Conservation (phyloP, 2,797 vertebrate genomes). For the Chrosomus eos region DNA sequence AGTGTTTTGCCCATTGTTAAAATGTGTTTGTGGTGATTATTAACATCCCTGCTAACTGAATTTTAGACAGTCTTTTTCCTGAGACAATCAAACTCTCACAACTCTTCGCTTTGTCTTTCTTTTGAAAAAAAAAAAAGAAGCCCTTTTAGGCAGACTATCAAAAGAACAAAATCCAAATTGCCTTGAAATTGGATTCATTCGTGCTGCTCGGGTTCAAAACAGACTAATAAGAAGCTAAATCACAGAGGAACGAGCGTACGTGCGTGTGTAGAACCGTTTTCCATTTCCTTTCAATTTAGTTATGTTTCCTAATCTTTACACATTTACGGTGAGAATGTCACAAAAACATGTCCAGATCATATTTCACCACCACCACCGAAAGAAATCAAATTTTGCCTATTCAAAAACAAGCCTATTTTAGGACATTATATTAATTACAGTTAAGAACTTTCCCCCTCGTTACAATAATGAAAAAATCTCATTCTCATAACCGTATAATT, state of each 20-base stretch:
- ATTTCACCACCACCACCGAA: not conserved
- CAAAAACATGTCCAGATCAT: constrained; percentile 10
- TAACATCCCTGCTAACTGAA: constrained; percentile 9
- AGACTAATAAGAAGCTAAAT: constrained; percentile 29
- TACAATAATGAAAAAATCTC: not conserved
- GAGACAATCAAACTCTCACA: constrained; percentile 7
- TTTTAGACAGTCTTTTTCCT: not conserved
- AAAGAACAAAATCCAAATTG: constrained; percentile 40
- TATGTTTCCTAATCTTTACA: constrained; percentile 1
- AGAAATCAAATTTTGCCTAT: not conserved
- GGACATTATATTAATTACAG: not conserved
- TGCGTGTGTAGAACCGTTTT: not conserved
- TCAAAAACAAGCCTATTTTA: not conserved
- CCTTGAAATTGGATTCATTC: constrained; percentile 49
- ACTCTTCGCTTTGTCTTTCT: constrained; percentile 9
- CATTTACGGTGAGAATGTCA: not conserved
- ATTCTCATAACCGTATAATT: not conserved
- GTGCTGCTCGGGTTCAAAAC: constrained; percentile 28
- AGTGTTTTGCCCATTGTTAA: not conserved
- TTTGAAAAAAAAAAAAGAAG: not conserved
- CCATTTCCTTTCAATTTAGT: constrained; percentile 21
- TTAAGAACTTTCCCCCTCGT: not conserved
- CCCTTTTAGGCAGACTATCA: constrained; percentile 14
- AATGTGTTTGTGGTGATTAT: not conserved
- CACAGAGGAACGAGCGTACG: not conserved